Evolutionary conservation across 2,888 invertebrate genomes (phyloP), one percentile per base, ranked within the genome.

Genomic region (Osmoderma eremita): DNA sequence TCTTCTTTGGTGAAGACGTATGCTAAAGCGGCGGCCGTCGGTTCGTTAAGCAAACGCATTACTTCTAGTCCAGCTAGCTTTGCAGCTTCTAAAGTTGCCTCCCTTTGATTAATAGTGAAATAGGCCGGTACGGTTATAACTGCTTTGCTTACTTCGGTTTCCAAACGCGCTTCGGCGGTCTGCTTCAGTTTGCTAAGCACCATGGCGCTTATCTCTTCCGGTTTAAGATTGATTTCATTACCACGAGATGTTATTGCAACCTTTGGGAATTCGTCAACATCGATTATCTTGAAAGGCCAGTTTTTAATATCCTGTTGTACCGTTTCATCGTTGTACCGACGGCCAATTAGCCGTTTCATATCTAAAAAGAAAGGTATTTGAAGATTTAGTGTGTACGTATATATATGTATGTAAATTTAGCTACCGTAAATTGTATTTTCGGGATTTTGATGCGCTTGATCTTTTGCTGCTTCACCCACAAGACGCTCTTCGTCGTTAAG

Each of bases 111-210:
- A 36, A 74, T 71, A 67, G 71, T 75, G 49, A 76, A 77, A 69
- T 75, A 73, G 1, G 77, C 75, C 1, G 77, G 77, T 10, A 76
- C 76, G 1, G 76, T 76, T 22, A 76, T 70, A 8, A 75, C 74
- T 13, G 72, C 74, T 53, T 72, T 74, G n/a, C 39, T 66, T 1
- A 75, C 69, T 5, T 30, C 20, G n/a, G 67, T 12, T 1, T 69
- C 69, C 4, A 74, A 42, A 24, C 69, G 58, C 12, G 38, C 38
- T 63, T 72, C 71, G 3, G 70, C 71, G n/a, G 65, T 54, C 4
- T 45, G 17, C 51, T 73, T 75, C 30, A 75, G 39, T 48, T 70
- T 69, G 18, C 39, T 42, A 18, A 76, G 65, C 42, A 75, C 54
- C 50, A 66, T 67, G 3, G 72, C 67, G 63, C 74, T 73, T 1